Evolutionary conservation across 2,113 vertebrate genomes (phyloP).

Genomic region (Haemorhous mexicanus): DNA sequence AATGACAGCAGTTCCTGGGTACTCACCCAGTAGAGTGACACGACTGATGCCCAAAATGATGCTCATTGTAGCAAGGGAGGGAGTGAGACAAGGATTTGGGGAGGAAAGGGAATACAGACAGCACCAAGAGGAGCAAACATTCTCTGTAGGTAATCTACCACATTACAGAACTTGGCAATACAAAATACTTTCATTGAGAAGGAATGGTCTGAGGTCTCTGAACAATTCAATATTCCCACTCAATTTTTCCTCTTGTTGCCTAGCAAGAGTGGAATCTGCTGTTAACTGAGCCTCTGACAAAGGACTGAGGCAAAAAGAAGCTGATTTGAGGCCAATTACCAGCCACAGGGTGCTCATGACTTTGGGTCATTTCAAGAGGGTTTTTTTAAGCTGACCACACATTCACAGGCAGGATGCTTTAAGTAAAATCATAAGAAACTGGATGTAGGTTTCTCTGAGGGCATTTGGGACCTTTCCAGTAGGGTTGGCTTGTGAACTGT

Average conservation of each 20-base stretch:
- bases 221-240: not conserved
- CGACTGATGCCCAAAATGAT: not conserved
- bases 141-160: not conserved
- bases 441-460: not conserved
- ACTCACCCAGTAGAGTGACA: not conserved
- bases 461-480: conserved; percentile 1
- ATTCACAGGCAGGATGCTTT: not conserved
- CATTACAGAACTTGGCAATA: not conserved
- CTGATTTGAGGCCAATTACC: not conserved
- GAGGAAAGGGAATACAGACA: not conserved
- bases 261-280: not conserved
- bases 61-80: not conserved
- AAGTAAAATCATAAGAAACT: not conserved
- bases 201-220: not conserved
- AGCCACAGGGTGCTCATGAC: not conserved
- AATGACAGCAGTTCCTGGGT: not conserved
- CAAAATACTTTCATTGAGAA: not conserved
- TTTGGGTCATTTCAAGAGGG: not conserved
- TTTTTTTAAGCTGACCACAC: not conserved
- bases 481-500: not conserved
- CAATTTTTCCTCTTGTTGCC: not conserved
- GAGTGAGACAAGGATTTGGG: not conserved
- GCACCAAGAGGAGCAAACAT: not conserved
- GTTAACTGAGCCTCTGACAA: not conserved
- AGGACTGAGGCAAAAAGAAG: not conserved